phyloP scores from a whole-genome alignment of 2,797 vertebrate genomes.

The Gouania willdenowi region DNA sequence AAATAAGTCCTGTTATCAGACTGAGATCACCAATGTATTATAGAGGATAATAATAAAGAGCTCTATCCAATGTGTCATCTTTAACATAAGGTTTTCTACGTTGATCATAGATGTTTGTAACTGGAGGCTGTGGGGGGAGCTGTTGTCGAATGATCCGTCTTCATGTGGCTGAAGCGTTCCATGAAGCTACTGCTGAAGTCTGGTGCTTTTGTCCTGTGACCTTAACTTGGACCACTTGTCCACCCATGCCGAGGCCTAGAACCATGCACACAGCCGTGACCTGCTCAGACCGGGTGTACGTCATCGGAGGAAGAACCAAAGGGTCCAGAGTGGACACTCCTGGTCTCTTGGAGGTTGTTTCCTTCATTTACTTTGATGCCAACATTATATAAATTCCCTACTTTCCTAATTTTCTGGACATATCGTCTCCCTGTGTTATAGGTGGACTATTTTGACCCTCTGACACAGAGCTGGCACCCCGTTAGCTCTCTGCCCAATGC shows the following conservation, averaged over 20 bases:
- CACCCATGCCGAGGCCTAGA: conserved; percentile 85
- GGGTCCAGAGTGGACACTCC: conserved; percentile 76
- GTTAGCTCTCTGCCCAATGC: conserved; percentile 86
- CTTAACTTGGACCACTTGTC: conserved; percentile 77
- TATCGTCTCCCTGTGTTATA: conserved; percentile 66
- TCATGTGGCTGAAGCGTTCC: conserved; percentile 85
- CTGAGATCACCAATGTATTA: too few relatives aligned
- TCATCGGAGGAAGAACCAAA: conserved; percentile 88
- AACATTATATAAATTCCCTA: too few relatives aligned
- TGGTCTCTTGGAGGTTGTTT: conserved; percentile 78
- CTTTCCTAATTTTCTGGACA: too few relatives aligned
- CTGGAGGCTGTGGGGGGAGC: conserved; percentile 87
- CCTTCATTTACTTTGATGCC: not conserved
- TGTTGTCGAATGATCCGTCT: conserved; percentile 86
- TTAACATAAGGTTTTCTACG: too few relatives aligned
- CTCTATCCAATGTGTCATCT: too few relatives aligned
- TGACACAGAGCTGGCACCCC: conserved; percentile 82
- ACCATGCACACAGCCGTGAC: conserved; percentile 91
- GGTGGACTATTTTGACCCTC: conserved; percentile 89
- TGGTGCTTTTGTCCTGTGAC: conserved; percentile 92
- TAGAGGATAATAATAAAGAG: too few relatives aligned
- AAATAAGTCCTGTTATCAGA: too few relatives aligned
- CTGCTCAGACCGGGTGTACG: conserved; percentile 84
- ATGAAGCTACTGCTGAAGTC: conserved; percentile 88
- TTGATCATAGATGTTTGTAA: conserved; percentile 85